Conservation (phyloP, 2,113 vertebrate genomes). For the Centropus unirufus region DNA sequence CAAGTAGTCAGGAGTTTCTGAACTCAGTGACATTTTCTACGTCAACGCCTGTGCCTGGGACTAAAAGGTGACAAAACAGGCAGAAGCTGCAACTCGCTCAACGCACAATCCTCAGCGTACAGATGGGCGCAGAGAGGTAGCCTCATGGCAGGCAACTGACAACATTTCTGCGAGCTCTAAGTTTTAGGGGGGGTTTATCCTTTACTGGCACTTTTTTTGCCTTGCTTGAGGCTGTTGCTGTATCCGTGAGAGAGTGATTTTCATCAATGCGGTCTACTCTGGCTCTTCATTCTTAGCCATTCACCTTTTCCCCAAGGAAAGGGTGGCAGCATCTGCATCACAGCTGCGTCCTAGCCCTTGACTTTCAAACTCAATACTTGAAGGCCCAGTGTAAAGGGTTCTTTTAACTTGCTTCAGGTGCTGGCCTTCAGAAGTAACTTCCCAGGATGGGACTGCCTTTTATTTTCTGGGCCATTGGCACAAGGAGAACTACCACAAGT, state of each 20-base stretch:
- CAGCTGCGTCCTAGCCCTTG: not conserved
- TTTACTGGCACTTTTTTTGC: conserved; percentile 48
- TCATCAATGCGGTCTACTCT: not conserved
- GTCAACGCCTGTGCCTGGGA: conserved; percentile 17
- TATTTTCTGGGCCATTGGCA: conserved; percentile 53
- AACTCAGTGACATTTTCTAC: not conserved
- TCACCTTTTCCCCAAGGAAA: not conserved
- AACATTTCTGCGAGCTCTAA: not conserved
- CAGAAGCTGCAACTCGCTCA: conserved; percentile 27
- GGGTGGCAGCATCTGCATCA: not conserved
- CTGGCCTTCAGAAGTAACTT: conserved; percentile 46
- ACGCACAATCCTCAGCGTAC: not conserved
- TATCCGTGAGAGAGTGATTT: not conserved
- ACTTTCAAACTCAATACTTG: not conserved
- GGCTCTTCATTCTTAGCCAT: not conserved
- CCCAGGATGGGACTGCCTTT: conserved; percentile 53
- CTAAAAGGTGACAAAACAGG: conserved; percentile 21
- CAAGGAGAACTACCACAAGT: conserved; percentile 7
- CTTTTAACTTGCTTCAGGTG: conserved; percentile 38
- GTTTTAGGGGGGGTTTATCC: not conserved
- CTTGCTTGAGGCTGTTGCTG: conserved; percentile 46
- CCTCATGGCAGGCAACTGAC: not conserved
- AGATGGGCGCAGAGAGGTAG: not conserved
- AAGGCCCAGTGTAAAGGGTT: conserved; percentile 20
- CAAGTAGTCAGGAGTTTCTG: conserved; percentile 29